Percentiles rank a stretch among this genome's conserved stretches.
phyloP scores from a whole-genome alignment of 2,797 vertebrate species.

The Gephyroberyx darwinii region DNA sequence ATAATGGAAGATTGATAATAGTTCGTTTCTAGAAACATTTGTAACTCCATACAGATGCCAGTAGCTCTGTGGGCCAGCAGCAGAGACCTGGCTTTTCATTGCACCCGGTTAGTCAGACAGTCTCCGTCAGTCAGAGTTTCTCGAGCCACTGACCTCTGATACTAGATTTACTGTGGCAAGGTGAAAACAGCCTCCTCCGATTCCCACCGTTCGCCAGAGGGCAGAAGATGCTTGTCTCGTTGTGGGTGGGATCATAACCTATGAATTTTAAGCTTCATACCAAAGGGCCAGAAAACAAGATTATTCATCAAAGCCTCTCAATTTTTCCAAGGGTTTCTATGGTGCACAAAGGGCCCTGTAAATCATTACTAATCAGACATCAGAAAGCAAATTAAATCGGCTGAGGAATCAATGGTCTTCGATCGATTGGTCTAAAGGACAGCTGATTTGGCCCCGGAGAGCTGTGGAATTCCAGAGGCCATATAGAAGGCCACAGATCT shows the following conservation, averaged over 20 bases:
- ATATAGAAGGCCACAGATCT: constrained; percentile 67
- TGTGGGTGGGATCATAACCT: constrained; percentile 55
- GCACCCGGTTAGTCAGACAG: constrained; percentile 25
- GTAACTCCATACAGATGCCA: constrained; percentile 2
- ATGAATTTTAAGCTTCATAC: constrained; percentile 53
- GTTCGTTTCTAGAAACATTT: background rate
- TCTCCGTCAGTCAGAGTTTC: constrained; percentile 44
- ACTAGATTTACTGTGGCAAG: constrained; percentile 66
- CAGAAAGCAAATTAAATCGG: constrained; percentile 74
- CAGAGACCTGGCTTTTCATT: constrained; percentile 35
- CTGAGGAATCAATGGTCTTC: constrained; percentile 72
- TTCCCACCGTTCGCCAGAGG: constrained; percentile 56
- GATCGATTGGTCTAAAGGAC: constrained; percentile 80
- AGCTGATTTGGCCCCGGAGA: constrained; percentile 75
- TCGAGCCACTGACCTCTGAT: constrained; percentile 68
- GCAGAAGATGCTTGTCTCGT: constrained; percentile 35
- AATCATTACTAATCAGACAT: constrained; percentile 81
- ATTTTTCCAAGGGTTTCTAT: constrained; percentile 52
- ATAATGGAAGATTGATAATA: background rate
- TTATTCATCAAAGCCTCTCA: constrained; percentile 52
- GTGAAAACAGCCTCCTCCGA: constrained; percentile 67
- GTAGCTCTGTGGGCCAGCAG: constrained; percentile 45
- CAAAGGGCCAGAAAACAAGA: constrained; percentile 51
- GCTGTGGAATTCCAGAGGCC: constrained; percentile 74
- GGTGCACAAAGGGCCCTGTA: constrained; percentile 69